Conservation (phyloP, 2,888 invertebrate genomes). For the Drosophila monieri region DNA sequence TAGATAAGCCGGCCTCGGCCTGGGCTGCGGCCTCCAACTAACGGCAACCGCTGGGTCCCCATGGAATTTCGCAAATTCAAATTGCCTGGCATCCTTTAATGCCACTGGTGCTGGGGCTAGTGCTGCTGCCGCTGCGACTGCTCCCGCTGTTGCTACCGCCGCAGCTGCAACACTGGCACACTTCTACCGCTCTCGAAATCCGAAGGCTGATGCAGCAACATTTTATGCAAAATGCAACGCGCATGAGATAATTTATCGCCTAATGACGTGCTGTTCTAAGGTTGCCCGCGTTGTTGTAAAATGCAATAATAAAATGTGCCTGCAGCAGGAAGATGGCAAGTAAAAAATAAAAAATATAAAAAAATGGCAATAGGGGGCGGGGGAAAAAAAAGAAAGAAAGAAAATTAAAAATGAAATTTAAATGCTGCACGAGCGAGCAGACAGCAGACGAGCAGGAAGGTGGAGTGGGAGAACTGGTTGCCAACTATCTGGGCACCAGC, state of each 20-base stretch:
- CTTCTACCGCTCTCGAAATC: conserved; percentile 56
- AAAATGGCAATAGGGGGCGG: conserved; percentile 9
- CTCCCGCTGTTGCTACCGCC: conserved; percentile 13
- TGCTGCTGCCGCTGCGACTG: background rate
- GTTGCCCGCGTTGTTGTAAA: conserved; percentile 65
- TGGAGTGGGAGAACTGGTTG: conserved; percentile 22
- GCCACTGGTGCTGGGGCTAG: conserved; percentile 19
- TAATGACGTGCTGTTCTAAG: conserved; percentile 78
- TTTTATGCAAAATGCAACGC: conserved; percentile 72
- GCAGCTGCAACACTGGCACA: conserved; percentile 66
- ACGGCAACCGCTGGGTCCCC: conserved; percentile 52
- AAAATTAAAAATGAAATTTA: conserved; percentile 72
- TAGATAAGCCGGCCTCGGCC: conserved; percentile 65
- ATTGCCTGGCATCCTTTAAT: conserved; percentile 78
- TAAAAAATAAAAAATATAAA: conserved; percentile 5
- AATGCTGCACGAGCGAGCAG: conserved; percentile 57
- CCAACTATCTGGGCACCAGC: conserved; percentile 44
- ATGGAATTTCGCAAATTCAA: conserved; percentile 80
- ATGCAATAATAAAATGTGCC: conserved; percentile 68
- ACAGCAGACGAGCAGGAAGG: conserved; percentile 10
- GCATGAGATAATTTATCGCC: conserved; percentile 75
- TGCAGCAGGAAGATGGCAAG: conserved; percentile 29
- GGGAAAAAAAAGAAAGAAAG: conserved; percentile 39
- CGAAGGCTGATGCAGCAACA: conserved; percentile 53
- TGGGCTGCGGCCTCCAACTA: conserved; percentile 18